Evolutionary conservation across 1,140 invertebrate species (phyloP).

Genomic region (Tigriopus japonicus): DNA sequence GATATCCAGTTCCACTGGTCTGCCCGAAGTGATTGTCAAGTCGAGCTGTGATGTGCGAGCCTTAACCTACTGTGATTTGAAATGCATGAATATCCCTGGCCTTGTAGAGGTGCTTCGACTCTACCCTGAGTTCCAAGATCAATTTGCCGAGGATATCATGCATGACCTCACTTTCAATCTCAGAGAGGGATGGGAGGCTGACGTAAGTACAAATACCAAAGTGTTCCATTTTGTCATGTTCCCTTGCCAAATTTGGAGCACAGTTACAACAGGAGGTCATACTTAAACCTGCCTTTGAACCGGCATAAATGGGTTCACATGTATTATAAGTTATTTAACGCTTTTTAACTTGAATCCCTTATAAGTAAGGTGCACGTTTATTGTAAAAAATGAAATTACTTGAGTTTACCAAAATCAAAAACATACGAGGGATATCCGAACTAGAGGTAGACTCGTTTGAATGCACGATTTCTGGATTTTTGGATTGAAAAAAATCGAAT

Average conservation of each 20-base stretch:
- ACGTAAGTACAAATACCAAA: slow-evolving; percentile 29
- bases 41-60: slow-evolving; percentile 86
- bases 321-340: too few relatives aligned
- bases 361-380: too few relatives aligned
- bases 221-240: background rate
- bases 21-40: slow-evolving; percentile 58
- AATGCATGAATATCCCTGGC: slow-evolving; percentile 76
- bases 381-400: too few relatives aligned
- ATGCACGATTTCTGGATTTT: too few relatives aligned
- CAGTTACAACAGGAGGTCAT: background rate
- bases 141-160: slow-evolving; percentile 79
- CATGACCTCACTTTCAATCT: slow-evolving; percentile 90
- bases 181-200: slow-evolving; percentile 72
- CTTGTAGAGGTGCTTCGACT: slow-evolving; percentile 69
- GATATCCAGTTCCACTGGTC: slow-evolving; percentile 21
- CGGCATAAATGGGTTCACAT: background rate
- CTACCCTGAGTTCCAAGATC: slow-evolving; percentile 82
- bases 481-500: too few relatives aligned
- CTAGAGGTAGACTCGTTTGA: too few relatives aligned
- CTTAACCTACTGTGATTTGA: slow-evolving; percentile 83
- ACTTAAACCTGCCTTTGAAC: background rate
- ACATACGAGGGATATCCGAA: too few relatives aligned
- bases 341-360: too few relatives aligned
- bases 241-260: background rate
- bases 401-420: too few relatives aligned